These are phyloP conservation scores for Silurus aristotelis DNA, from an alignment of 2,797 vertebrate genomes.

Conservation along the genomic window DNA sequence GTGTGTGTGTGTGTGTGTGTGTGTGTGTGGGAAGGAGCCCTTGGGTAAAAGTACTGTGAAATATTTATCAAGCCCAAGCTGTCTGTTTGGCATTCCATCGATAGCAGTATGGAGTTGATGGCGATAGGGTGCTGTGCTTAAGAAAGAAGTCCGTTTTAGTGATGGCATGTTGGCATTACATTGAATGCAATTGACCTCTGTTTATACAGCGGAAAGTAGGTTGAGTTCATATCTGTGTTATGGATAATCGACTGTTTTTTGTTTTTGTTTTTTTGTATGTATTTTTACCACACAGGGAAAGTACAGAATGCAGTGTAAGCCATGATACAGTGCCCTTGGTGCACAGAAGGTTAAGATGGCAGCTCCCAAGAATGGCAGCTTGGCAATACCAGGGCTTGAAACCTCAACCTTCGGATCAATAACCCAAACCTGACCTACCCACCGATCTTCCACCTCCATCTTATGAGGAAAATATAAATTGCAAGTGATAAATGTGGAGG, in stretches of 20 bases:
- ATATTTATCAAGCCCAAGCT: constrained; percentile 65
- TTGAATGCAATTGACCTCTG: neutral
- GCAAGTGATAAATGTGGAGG: neutral
- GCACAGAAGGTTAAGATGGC: no score
- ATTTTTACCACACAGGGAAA: no score
- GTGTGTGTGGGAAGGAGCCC: constrained; percentile 10
- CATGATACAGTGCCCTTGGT: no score
- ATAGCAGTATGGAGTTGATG: constrained; percentile 42
- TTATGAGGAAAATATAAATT: neutral
- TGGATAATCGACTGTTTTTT: neutral
- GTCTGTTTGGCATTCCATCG: constrained; percentile 52
- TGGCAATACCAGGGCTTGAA: no score
- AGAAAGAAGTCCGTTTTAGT: neutral
- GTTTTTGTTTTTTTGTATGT: no score
- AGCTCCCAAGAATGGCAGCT: no score
- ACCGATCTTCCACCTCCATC: no score
- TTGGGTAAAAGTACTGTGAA: constrained; percentile 61
- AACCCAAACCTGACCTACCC: no score
- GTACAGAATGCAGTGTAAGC: no score
- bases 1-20: no score
- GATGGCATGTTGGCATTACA: neutral
- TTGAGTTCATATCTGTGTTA: neutral
- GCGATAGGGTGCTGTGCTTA: constrained; percentile 45
- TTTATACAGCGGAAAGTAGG: neutral
- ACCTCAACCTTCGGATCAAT: no score